A percentile compares a stretch with the other conserved stretches of the same genome.
phyloP scores from a whole-genome alignment of 1,140 invertebrate genomes.

The Bombus sibiricus region DNA sequence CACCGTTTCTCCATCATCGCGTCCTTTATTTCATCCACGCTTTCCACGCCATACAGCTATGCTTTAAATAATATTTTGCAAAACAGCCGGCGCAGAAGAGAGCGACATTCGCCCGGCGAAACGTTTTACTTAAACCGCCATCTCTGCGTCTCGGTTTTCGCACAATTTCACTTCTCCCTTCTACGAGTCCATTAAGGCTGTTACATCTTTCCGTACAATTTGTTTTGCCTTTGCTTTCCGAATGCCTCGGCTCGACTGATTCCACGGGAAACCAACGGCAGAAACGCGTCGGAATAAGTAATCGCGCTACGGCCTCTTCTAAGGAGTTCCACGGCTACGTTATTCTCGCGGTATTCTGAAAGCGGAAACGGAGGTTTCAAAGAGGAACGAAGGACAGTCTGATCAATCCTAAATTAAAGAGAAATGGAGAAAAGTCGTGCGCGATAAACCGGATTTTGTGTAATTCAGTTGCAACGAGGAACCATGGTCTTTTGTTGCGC shows the following conservation, averaged over 20 bases:
- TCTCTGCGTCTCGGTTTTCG: conserved; percentile 19
- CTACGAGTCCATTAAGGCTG: conserved; percentile 62
- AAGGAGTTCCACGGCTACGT: neutral
- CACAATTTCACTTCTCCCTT: conserved; percentile 51
- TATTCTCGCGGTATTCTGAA: neutral
- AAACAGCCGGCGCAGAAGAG: conserved; percentile 42
- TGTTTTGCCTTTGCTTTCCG: conserved; percentile 58
- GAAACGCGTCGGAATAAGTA: conserved; percentile 53
- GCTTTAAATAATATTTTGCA: conserved; percentile 67
- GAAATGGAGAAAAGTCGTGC: neutral
- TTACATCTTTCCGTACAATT: conserved; percentile 69
- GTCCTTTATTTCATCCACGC: conserved; percentile 31
- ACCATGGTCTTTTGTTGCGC: neutral
- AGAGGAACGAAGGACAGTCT: neutral
- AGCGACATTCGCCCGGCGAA: neutral
- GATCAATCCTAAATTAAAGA: conserved; percentile 1
- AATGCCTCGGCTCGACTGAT: conserved; percentile 41
- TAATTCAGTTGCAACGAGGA: neutral
- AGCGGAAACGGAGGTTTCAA: neutral
- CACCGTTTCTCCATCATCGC: neutral
- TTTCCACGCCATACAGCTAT: neutral
- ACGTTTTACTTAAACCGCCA: conserved; percentile 44
- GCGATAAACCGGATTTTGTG: neutral
- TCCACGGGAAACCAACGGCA: conserved; percentile 22
- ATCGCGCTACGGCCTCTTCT: conserved; percentile 34